These are phyloP conservation scores for Anadara kagoshimensis DNA, from an alignment of 1,140 invertebrate species.

Conservation along the genomic window DNA sequence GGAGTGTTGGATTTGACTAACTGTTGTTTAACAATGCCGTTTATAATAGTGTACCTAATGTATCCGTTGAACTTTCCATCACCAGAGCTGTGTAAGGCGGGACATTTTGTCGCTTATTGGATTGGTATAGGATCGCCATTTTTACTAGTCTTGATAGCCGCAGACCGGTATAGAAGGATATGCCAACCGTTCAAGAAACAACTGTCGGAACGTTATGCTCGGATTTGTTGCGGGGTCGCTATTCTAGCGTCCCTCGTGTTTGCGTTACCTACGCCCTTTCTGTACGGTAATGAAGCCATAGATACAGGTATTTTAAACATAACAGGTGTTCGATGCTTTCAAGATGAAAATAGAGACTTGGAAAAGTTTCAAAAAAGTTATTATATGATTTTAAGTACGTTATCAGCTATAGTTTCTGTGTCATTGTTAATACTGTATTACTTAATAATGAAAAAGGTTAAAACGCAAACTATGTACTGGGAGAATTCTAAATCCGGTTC, in stretches of 20 bases:
- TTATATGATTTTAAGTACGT: conserved; percentile 21
- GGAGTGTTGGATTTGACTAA: conserved; percentile 35
- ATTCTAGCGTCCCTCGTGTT: conserved; percentile 7
- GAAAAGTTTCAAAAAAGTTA: conserved; percentile 16
- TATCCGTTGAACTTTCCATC: conserved; percentile 28
- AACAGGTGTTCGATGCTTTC: conserved; percentile 10
- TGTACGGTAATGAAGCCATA: conserved; percentile 16
- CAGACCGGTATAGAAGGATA: conserved; percentile 32
- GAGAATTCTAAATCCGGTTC: background rate
- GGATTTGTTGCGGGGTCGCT: conserved; percentile 3
- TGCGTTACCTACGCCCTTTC: conserved; percentile 16
- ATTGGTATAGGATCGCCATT: conserved; percentile 25
- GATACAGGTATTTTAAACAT: conserved; percentile 3
- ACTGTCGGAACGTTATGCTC: conserved; percentile 20
- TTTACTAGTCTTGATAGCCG: conserved; percentile 26
- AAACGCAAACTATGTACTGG: background rate
- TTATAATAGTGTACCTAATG: conserved; percentile 21
- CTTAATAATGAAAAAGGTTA: conserved; percentile 29
- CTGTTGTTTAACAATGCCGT: conserved; percentile 39
- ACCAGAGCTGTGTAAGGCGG: conserved; percentile 22
- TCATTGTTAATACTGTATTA: conserved; percentile 21
- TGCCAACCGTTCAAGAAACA: conserved; percentile 29
- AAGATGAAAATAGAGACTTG: conserved; percentile 1
- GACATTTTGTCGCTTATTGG: conserved; percentile 33
- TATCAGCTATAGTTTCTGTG: conserved; percentile 14